phyloP scores from a whole-genome alignment of 2,797 vertebrate species.

The Hemitrygon akajei region DNA sequence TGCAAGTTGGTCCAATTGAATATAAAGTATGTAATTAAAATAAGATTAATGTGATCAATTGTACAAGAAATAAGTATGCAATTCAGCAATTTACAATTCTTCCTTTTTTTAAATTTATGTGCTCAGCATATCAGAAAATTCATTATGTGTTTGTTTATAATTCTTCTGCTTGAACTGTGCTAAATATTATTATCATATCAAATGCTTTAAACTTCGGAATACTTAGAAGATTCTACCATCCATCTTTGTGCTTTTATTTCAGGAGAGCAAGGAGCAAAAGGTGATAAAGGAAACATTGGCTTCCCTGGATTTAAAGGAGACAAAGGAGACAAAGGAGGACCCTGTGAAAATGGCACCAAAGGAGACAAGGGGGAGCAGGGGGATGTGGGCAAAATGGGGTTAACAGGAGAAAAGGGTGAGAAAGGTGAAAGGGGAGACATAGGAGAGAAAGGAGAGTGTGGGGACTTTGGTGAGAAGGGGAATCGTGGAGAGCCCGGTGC shows the following conservation, averaged over 20 bases:
- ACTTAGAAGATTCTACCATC: not conserved
- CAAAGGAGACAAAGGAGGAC: slow-evolving; percentile 74
- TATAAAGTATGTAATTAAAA: not conserved
- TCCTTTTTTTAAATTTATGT: not conserved
- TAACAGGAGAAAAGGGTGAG: slow-evolving; percentile 60
- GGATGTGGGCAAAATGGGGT: slow-evolving; percentile 61
- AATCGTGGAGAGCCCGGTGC: slow-evolving; percentile 74
- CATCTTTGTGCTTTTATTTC: slow-evolving; percentile 42
- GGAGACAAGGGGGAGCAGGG: slow-evolving; percentile 82
- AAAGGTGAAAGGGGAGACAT: slow-evolving; percentile 74
- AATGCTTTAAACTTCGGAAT: not conserved
- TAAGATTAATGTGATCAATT: not conserved
- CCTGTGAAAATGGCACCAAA: slow-evolving; percentile 73
- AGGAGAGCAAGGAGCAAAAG: slow-evolving; percentile 81
- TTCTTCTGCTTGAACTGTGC: not conserved
- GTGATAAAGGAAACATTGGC: slow-evolving; percentile 72
- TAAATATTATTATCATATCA: not conserved
- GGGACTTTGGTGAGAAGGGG: slow-evolving; percentile 69
- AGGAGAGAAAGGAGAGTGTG: slow-evolving; percentile 76
- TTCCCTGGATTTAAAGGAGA: slow-evolving; percentile 69
- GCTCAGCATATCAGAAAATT: not conserved
- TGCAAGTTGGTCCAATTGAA: not conserved
- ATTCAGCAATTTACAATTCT: not conserved
- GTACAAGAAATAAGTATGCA: not conserved
- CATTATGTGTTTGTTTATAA: not conserved